phyloP scores from a whole-genome alignment of 2,797 vertebrate species.

The Babyrousa celebensis region DNA sequence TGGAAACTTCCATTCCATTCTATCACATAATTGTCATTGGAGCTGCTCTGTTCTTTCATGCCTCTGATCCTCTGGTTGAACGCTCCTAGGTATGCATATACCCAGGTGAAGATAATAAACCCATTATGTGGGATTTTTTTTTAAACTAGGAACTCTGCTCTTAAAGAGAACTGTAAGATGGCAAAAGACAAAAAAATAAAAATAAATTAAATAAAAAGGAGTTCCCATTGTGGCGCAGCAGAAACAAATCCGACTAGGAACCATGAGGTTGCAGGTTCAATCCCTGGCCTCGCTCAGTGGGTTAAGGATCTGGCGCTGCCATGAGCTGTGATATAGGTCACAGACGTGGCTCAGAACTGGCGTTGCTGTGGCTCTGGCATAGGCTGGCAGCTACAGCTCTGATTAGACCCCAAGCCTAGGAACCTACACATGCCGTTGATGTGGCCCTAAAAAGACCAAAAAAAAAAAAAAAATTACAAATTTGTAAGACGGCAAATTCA shows the following conservation, averaged over 20 bases:
- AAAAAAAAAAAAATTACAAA: background rate
- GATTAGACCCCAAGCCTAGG: too few relatives aligned
- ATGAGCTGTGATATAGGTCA: too few relatives aligned
- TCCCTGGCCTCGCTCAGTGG: too few relatives aligned
- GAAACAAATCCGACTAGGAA: background rate
- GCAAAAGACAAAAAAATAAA: background rate
- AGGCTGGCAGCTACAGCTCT: too few relatives aligned
- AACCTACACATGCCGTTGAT: too few relatives aligned
- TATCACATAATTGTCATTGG: background rate
- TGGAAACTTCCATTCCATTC: background rate
- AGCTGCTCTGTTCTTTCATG: background rate
- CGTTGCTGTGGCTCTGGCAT: too few relatives aligned
- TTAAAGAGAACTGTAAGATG: background rate
- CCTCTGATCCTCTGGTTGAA: background rate
- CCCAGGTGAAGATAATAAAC: background rate
- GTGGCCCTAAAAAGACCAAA: too few relatives aligned
- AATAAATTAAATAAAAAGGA: too few relatives aligned
- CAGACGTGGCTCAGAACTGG: too few relatives aligned
- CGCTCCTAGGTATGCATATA: background rate
- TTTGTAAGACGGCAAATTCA: background rate
- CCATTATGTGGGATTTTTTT: background rate
- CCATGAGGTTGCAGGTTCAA: too few relatives aligned
- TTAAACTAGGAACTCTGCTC: constrained; percentile 25
- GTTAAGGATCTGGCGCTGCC: too few relatives aligned
- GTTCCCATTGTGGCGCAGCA: too few relatives aligned